Evolutionary conservation across 2,888 invertebrate genomes (phyloP).

Genomic region (Crossocerus cetratus): DNA sequence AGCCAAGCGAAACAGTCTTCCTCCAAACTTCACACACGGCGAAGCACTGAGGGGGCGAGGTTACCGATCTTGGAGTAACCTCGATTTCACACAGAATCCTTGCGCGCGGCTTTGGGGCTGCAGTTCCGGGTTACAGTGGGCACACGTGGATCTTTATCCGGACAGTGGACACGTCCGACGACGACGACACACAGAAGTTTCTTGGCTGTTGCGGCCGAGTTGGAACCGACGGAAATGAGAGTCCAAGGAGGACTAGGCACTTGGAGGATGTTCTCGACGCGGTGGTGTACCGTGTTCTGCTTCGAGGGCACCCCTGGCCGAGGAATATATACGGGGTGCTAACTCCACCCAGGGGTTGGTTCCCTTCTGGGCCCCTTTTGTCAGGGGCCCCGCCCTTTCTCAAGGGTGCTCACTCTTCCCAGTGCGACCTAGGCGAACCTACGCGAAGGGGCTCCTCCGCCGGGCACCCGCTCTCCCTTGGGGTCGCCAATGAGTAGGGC

Average conservation of each 20-base stretch:
- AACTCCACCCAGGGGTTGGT: conserved; percentile 76
- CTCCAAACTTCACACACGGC: conserved; percentile 9
- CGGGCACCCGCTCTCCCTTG: conserved; percentile 44
- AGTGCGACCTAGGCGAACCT: conserved; percentile 47
- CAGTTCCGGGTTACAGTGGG: too few relatives aligned
- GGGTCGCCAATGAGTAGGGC: conserved; percentile 64
- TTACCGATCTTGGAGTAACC: too few relatives aligned
- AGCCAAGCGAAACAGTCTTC: background rate
- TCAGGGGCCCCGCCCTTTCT: conserved; percentile 70
- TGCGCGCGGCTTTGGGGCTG: too few relatives aligned
- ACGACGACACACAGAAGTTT: too few relatives aligned
- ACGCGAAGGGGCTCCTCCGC: conserved; percentile 17
- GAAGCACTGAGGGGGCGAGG: conserved; percentile 15
- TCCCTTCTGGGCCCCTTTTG: conserved; percentile 63
- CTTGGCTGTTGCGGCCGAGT: too few relatives aligned
- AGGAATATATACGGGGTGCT: conserved; percentile 64
- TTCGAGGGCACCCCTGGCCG: conserved; percentile 46
- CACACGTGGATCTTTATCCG: too few relatives aligned
- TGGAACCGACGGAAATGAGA: too few relatives aligned
- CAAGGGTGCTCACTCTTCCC: conserved; percentile 57
- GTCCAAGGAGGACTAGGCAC: background rate
- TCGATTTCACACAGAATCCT: too few relatives aligned
- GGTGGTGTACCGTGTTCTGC: conserved; percentile 64
- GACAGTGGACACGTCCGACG: too few relatives aligned
- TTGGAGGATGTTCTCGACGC: conserved; percentile 39